phyloP scores from a whole-genome alignment of 2,113 vertebrate genomes.

The Mus pahari region DNA sequence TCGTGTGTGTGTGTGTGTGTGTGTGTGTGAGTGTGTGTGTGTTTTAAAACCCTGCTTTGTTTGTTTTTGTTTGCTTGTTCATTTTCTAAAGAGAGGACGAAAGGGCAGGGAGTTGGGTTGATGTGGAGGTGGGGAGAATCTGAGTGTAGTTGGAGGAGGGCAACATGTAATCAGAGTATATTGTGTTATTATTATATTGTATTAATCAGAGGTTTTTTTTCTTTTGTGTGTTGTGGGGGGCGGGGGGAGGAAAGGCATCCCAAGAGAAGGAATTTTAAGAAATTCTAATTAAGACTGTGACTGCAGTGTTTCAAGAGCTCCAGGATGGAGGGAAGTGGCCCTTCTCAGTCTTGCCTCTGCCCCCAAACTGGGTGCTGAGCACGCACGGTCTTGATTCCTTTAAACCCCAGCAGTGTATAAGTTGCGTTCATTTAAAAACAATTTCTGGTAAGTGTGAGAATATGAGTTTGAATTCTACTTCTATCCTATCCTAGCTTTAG shows the following conservation, averaged over 20 bases:
- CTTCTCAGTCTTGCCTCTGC: not conserved
- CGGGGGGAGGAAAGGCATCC: not conserved
- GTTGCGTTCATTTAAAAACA: conserved; percentile 1
- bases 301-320: not conserved
- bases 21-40: not conserved
- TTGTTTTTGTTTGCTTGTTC: not conserved
- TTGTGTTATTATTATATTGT: too few species aligned
- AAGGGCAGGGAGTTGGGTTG: not conserved
- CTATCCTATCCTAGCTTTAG: not conserved
- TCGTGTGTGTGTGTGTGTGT: not conserved
- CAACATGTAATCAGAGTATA: not conserved
- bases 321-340: not conserved
- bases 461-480: conserved; percentile 28
- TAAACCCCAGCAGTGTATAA: not conserved
- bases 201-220: not conserved
- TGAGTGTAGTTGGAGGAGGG: not conserved
- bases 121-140: not conserved
- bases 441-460: conserved; percentile 17
- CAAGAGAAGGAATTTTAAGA: not conserved
- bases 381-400: not conserved
- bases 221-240: too few species aligned
- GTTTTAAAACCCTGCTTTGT: not conserved
- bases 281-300: not conserved
- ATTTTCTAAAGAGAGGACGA: not conserved
- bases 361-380: not conserved